These are phyloP conservation scores for Protonemura montana DNA, from an alignment of 2,888 invertebrate genomes.

Conservation along the genomic window DNA sequence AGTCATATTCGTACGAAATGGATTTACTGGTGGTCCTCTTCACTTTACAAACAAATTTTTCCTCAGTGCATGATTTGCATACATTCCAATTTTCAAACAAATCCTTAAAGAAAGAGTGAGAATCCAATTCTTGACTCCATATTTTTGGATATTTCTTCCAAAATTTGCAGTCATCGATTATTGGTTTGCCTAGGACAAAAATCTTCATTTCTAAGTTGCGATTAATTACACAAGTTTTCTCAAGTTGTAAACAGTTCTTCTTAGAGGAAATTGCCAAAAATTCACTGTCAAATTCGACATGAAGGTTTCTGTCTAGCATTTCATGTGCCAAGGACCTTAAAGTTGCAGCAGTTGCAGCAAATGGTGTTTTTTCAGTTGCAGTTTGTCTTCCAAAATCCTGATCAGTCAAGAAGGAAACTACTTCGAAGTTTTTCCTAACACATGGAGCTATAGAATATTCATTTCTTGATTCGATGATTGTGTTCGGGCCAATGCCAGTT, in stretches of 20 bases:
- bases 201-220: not conserved
- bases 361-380: not conserved
- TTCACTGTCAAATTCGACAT: constrained; percentile 19
- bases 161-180: not conserved
- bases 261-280: not conserved
- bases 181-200: not conserved
- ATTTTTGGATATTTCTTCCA: not conserved
- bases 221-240: constrained; percentile 18
- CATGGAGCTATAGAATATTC: not conserved
- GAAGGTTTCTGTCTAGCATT: not conserved
- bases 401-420: not conserved
- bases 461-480: too few relatives aligned
- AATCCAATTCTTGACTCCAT: constrained; percentile 1
- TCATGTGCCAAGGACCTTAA: constrained; percentile 3
- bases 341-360: not conserved
- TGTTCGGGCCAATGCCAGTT: too few relatives aligned
- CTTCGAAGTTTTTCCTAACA: too few relatives aligned
- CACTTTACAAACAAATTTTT: not conserved
- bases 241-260: not conserved
- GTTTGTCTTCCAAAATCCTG: not conserved
- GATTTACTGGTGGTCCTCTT: not conserved
- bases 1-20: not conserved
- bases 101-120: constrained; percentile 23
- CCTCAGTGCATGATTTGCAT: constrained; percentile 7
- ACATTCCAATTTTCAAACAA: constrained; percentile 33